Evolutionary conservation across 2,113 vertebrate species (phyloP), one percentile per base, ranked within the genome.

Genomic region (Brachyhypopomus gauderio): DNA sequence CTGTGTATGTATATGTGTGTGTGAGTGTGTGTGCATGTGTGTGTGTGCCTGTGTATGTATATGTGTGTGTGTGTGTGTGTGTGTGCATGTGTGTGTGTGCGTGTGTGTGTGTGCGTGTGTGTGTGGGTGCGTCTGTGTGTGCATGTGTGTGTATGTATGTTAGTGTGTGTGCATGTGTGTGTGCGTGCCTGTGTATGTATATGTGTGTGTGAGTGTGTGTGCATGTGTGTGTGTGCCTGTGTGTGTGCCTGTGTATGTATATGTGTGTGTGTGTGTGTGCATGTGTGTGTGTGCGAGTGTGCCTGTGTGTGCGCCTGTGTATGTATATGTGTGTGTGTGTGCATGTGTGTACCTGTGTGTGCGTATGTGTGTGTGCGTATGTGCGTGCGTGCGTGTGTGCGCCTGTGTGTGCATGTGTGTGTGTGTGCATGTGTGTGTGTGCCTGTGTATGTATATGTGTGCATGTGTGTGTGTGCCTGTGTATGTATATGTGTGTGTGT

Each of bases 261-360:
- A n/a, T 56, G 11, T 23, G 3, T 71, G 20, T 59, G 30, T 38
- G 59, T 56, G 60, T 5, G 3, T 27, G 4, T 60, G 58, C 36
- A 4, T 59, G 27, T 75, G 72, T 55, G n/a, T 78, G 62, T 75
- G 70, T 27, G 41, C 30, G 11, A 20, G 3, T 71, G 20, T 59
- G 30, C 30, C n/a, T n/a, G n/a, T n/a, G n/a, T n/a, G n/a, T n/a
- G n/a, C n/a, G n/a, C n/a, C n/a, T n/a, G n/a, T n/a, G n/a, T n/a
- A n/a, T n/a, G n/a, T n/a, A n/a, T n/a, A n/a, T 38, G 59, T 56
- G 60, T 5, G 3, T 27, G 4, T 60, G 58, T 59, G 12, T 59
- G 27, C 59, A 52, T 55, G n/a, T 78, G 62, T 75, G 70, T 27
- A n/a, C n/a, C n/a, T 56, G 11, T 23, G 3, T 71, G 20, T 59